Conservation (phyloP, 2,888 invertebrate genomes). For the Cinara cedri region DNA sequence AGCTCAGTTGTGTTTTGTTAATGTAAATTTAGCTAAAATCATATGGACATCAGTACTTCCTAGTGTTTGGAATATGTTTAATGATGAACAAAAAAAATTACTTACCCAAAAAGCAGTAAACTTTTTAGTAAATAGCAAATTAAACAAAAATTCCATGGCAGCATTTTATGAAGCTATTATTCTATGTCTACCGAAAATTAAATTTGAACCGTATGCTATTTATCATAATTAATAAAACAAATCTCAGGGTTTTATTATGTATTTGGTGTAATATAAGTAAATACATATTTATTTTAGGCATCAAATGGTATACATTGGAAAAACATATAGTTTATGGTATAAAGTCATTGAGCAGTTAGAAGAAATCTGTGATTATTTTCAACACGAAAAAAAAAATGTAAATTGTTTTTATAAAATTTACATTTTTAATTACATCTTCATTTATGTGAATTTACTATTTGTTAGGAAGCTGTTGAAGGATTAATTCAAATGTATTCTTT, state of each 20-base stretch:
- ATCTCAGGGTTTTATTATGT: neutral
- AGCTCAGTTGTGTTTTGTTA: constrained; percentile 34
- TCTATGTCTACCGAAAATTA: constrained; percentile 32
- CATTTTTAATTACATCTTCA: neutral
- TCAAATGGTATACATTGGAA: constrained; percentile 37
- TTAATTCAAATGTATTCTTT: constrained; percentile 41
- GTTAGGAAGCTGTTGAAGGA: constrained; percentile 32
- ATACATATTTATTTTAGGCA: constrained; percentile 24
- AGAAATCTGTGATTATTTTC: constrained; percentile 8
- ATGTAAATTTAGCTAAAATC: constrained; percentile 27
- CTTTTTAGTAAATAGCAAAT: constrained; percentile 30
- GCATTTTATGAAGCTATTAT: constrained; percentile 46
- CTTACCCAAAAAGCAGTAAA: neutral
- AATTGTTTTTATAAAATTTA: constrained; percentile 1
- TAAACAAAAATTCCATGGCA: constrained; percentile 31
- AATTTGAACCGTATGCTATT: constrained; percentile 40
- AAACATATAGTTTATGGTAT: constrained; percentile 45
- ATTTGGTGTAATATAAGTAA: neutral
- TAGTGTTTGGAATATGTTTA: constrained; percentile 26
- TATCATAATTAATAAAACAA: neutral
- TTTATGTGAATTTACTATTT: neutral
- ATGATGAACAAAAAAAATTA: neutral
- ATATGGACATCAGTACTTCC: constrained; percentile 33
- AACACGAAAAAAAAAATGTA: constrained; percentile 42
- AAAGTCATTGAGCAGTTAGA: constrained; percentile 30